These are phyloP conservation scores for Crotalus adamanteus DNA, from an alignment of 2,797 vertebrate genomes.

Conservation along the genomic window DNA sequence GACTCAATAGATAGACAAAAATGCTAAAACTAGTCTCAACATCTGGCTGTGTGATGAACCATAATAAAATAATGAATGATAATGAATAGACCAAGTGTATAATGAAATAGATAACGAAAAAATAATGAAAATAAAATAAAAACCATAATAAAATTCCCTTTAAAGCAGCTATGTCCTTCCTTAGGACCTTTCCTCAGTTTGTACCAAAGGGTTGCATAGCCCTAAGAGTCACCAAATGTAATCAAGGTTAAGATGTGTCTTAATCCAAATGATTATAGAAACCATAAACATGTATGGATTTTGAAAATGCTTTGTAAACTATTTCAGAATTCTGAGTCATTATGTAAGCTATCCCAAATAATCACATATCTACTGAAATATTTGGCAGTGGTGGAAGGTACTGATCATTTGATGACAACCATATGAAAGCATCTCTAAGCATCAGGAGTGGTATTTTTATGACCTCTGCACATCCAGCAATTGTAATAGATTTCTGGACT, in stretches of 20 bases:
- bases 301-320: neutral
- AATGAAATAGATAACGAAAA: neutral
- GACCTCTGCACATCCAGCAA: neutral
- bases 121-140: neutral
- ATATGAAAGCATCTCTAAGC: neutral
- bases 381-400: neutral
- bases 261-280: neutral
- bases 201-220: neutral
- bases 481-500: neutral
- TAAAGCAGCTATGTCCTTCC: neutral
- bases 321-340: neutral
- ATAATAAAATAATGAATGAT: neutral
- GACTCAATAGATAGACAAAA: neutral
- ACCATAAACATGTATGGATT: neutral
- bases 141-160: neutral
- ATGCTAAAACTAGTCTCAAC: neutral
- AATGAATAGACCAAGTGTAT: neutral
- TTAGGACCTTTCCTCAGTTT: neutral
- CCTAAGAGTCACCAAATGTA: neutral
- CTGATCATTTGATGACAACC: neutral
- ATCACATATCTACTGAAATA: neutral
- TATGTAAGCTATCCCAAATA: neutral
- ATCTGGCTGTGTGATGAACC: neutral
- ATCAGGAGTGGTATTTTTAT: neutral
- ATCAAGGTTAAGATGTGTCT: neutral